These are phyloP conservation scores for Loripinus fragilis DNA, from an alignment of 2,888 invertebrate species.

Conservation along the genomic window DNA sequence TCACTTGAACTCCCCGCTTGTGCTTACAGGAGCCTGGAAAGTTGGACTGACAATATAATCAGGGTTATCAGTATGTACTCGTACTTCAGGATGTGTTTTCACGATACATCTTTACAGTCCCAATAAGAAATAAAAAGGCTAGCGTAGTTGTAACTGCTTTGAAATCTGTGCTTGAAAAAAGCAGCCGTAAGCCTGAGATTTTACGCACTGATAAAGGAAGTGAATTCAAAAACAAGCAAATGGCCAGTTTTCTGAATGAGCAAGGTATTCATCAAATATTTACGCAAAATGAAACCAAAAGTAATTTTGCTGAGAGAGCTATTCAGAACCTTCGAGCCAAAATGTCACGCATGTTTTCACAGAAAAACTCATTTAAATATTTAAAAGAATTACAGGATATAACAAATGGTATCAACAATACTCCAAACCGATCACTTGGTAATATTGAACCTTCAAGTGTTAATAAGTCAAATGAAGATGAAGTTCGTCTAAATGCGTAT, in stretches of 20 bases:
- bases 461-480: conserved; percentile 2
- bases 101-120: conserved; percentile 23
- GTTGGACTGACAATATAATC: too few relatives aligned
- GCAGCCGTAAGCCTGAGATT: background rate
- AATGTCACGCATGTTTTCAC: too few relatives aligned
- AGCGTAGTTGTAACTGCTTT: background rate
- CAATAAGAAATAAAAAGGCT: conserved; percentile 27
- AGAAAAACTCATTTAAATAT: too few relatives aligned
- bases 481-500: background rate
- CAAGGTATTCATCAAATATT: background rate
- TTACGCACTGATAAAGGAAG: background rate
- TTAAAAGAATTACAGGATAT: too few relatives aligned
- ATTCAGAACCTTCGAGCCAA: background rate
- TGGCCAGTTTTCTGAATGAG: background rate
- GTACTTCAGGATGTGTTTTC: conserved; percentile 38
- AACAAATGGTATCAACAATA: too few relatives aligned
- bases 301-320: background rate
- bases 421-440: too few relatives aligned
- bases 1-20: too few relatives aligned
- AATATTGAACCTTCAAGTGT: background rate
- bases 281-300: background rate
- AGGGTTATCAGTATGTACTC: conserved; percentile 27
- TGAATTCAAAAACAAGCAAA: background rate
- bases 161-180: background rate
- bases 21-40: too few relatives aligned